A percentile compares a stretch with the other conserved stretches of the same genome.
Conservation (phyloP, 2,888 invertebrate species). For the Tholera decimalis region DNA sequence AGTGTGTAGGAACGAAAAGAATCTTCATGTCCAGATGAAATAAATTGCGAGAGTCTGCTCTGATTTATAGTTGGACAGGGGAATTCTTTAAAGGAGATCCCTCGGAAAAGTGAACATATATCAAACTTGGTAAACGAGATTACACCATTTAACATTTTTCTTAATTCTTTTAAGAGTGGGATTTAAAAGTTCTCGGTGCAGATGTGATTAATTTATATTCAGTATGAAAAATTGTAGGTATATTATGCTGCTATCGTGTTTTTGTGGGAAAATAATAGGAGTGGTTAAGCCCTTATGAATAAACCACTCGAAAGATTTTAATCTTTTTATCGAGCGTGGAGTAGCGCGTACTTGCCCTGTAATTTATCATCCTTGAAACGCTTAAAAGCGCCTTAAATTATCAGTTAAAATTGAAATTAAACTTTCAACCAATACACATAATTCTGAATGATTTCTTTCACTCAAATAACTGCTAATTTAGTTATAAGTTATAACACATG, state of each 20-base stretch:
- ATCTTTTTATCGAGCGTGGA: slow-evolving; percentile 7
- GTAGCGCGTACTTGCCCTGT: neutral
- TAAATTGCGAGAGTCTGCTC: slow-evolving; percentile 74
- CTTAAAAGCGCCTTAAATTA: neutral
- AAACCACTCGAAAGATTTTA: slow-evolving; percentile 4
- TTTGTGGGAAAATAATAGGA: slow-evolving; percentile 7
- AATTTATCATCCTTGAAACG: slow-evolving; percentile 1
- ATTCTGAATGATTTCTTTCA: neutral
- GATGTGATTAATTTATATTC: slow-evolving; percentile 53
- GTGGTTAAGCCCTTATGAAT: neutral
- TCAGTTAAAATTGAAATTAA: neutral
- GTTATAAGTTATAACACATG: neutral
- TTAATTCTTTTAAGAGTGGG: slow-evolving; percentile 54
- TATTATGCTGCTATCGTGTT: slow-evolving; percentile 1
- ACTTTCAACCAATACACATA: neutral
- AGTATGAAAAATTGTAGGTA: neutral
- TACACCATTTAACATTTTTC: slow-evolving; percentile 60
- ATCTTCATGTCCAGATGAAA: slow-evolving; percentile 71
- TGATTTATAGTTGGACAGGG: slow-evolving; percentile 78
- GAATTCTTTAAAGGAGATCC: slow-evolving; percentile 66
- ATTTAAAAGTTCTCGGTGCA: slow-evolving; percentile 51
- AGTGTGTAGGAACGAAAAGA: slow-evolving; percentile 33
- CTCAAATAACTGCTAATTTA: neutral
- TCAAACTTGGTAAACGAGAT: slow-evolving; percentile 75
- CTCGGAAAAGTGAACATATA: slow-evolving; percentile 68